Evolutionary conservation across 2,888 invertebrate species (phyloP).

Genomic region (Gortyna flavago): DNA sequence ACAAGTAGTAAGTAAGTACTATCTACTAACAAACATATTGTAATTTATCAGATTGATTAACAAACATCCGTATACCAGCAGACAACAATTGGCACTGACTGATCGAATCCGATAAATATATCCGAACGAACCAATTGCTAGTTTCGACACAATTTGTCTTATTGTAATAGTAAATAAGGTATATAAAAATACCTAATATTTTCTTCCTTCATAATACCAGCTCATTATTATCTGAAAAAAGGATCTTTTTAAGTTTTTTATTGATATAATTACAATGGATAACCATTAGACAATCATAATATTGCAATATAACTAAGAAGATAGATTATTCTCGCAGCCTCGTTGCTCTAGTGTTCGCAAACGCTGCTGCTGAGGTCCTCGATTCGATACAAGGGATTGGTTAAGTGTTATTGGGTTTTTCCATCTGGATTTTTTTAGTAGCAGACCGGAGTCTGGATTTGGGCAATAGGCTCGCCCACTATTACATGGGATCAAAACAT

Average conservation of each 20-base stretch:
- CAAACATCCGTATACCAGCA: constrained; percentile 14
- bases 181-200: not conserved
- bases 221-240: too few species aligned
- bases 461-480: not conserved
- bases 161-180: constrained; percentile 13
- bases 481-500: not conserved
- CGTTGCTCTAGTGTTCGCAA: too few species aligned
- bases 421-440: not conserved
- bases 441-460: too few species aligned
- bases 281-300: too few species aligned
- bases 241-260: not conserved
- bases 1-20: not conserved
- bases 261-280: not conserved
- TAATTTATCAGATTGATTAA: constrained; percentile 42
- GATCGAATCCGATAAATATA: constrained; percentile 44
- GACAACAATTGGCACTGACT: constrained; percentile 31
- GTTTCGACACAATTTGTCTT: not conserved
- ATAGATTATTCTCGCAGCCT: too few species aligned
- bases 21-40: constrained; percentile 8
- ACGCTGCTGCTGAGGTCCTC: too few species aligned
- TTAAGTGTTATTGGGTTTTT: not conserved
- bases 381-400: too few species aligned
- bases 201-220: too few species aligned
- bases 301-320: too few species aligned
- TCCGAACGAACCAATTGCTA: constrained; percentile 11